Evolutionary conservation across 2,888 invertebrate genomes (phyloP).

Genomic region (Nasonovia ribisnigri): DNA sequence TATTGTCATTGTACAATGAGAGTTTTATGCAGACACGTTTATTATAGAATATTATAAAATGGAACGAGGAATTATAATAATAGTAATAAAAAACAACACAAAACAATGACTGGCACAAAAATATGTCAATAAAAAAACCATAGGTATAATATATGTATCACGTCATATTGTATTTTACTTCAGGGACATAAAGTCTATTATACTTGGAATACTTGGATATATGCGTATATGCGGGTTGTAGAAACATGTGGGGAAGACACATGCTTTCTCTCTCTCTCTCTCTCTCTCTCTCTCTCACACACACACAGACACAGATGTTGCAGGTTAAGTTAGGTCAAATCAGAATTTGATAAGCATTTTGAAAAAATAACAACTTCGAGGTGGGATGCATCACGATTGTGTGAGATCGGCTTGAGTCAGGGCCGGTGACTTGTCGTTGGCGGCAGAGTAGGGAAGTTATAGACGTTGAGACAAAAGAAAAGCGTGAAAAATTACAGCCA

Average conservation of each 20-base stretch:
- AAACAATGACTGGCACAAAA: not conserved
- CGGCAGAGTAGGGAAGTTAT: not conserved
- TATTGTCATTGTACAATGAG: not conserved
- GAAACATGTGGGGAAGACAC: not conserved
- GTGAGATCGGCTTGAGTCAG: not conserved
- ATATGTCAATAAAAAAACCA: not conserved
- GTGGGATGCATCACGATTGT: not conserved
- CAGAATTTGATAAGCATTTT: not conserved
- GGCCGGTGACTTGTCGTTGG: not conserved
- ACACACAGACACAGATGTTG: not conserved
- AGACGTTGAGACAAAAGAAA: not conserved
- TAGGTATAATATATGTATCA: not conserved
- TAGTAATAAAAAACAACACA: not conserved
- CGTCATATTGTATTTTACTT: not conserved
- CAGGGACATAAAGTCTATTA: not conserved
- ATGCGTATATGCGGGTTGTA: not conserved
- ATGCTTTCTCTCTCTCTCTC: not conserved
- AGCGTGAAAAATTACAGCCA: constrained; percentile 35
- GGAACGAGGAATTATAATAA: not conserved
- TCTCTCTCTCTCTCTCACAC: not conserved
- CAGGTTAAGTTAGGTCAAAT: too few species aligned
- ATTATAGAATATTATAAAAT: not conserved
- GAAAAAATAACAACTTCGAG: not conserved
- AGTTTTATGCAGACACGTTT: not conserved
- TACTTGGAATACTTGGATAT: not conserved